phyloP scores from a whole-genome alignment of 1,140 invertebrate genomes.

The Nylanderia fulva region DNA sequence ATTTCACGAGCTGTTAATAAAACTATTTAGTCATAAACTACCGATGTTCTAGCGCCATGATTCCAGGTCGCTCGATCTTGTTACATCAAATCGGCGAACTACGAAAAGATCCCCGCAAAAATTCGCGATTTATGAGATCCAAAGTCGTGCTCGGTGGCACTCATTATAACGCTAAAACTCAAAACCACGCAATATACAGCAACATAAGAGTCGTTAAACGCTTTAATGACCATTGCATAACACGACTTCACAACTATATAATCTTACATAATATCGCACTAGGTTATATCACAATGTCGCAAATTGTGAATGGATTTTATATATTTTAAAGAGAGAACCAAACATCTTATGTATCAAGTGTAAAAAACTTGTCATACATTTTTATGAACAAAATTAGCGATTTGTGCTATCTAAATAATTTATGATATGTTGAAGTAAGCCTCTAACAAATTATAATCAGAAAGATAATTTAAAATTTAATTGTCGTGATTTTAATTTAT shows the following conservation, averaged over 20 bases:
- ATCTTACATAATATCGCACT: conserved; percentile 60
- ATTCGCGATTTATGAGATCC: conserved; percentile 34
- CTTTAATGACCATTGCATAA: conserved; percentile 71
- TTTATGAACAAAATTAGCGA: background rate
- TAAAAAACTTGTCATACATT: background rate
- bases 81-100: background rate
- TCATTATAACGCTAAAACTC: conserved; percentile 47
- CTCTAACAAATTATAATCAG: background rate
- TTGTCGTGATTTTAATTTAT: background rate
- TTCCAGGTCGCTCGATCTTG: background rate
- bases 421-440: background rate
- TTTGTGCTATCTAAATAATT: background rate
- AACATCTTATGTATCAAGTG: background rate
- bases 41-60: conserved; percentile 12
- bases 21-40: background rate
- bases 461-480: background rate
- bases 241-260: conserved; percentile 57
- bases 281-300: conserved; percentile 51
- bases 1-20: conserved; percentile 25
- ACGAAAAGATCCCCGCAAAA: conserved; percentile 9
- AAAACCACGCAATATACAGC: conserved; percentile 66
- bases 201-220: conserved; percentile 69
- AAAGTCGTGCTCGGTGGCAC: conserved; percentile 1
- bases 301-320: conserved; percentile 4
- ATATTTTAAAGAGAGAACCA: background rate